Evolutionary conservation across 2,797 vertebrate genomes (phyloP).

Genomic region (Myripristis murdjan): DNA sequence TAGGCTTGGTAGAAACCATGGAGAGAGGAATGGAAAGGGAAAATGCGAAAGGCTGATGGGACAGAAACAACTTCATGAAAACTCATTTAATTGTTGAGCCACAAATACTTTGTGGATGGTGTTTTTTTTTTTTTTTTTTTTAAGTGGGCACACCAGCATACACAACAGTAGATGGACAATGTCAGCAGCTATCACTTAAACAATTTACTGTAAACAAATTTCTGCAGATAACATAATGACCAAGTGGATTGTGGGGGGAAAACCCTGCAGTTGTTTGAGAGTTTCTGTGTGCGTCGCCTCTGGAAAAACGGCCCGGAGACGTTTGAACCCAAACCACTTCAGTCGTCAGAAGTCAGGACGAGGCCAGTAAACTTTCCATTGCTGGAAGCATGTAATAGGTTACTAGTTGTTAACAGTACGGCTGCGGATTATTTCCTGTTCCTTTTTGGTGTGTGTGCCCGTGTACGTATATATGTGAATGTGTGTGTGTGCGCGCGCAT

Average conservation of each 20-base stretch:
- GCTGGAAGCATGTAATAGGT: constrained; percentile 50
- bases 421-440: constrained; percentile 35
- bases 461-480: neutral
- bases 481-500: constrained; percentile 6
- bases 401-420: constrained; percentile 58
- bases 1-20: too few relatives aligned
- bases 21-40: too few relatives aligned
- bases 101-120: too few relatives aligned
- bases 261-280: constrained; percentile 32
- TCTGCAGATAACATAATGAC: constrained; percentile 46
- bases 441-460: constrained; percentile 7
- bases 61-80: too few relatives aligned
- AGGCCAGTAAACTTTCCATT: constrained; percentile 51
- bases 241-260: constrained; percentile 49
- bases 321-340: constrained; percentile 67
- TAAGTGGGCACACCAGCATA: too few relatives aligned
- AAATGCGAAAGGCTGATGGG: too few relatives aligned
- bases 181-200: too few relatives aligned
- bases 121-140: too few relatives aligned
- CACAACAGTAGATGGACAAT: too few relatives aligned
- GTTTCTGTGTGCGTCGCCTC: constrained; percentile 48
- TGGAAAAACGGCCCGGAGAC: constrained; percentile 44
- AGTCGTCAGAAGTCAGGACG: constrained; percentile 56
- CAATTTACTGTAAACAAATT: constrained; percentile 57
- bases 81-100: too few relatives aligned